Evolutionary conservation across 2,797 vertebrate species (phyloP), one percentile per base, ranked within the genome.

Genomic region (Mormyrus hasselquistii): DNA sequence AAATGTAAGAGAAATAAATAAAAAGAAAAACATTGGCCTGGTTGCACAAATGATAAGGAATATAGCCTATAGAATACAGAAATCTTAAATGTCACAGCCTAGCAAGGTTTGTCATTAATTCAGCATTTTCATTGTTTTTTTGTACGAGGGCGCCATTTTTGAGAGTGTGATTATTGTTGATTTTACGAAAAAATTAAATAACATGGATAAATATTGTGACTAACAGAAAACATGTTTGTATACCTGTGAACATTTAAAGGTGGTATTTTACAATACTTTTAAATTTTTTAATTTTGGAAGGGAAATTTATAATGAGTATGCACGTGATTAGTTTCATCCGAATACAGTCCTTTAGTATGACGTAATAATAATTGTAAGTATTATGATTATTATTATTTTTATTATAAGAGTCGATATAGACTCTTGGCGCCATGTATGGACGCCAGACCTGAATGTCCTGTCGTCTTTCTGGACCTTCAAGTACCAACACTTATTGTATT

Each of bases 211-310:
- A 14, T 38, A 41, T 79, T 41, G 4, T 79, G 38, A 14, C 22
- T 79, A 44, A 79, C 12, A 41, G 34, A 59, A 85, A 62, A 82
- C 41, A 62, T 85, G 83, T 62, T 84, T 88, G 84, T 89, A 69
- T 82, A 88, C 88, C 62, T 89, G 25, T 86, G 19, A 85, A 84
- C 53, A 59, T 83, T 59, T 84, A 47, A 7, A 83, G 55, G 79
- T 62, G 79, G 41, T 19, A 55, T 89, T 89, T 89, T 89, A n/a
- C 6, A 8, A n/a, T 85, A 84, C 41, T 47, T 47, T 57, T 57
- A 0, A 57, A 6, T 57, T 8, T 41, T 57, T 57, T 9, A 22
- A 44, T 86, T 85, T 65, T 38, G 22, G 25, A 25, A 44, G 22
- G 57, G 88, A 3, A 14, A 25, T 69, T 29, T 69, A 86, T 89